Evolutionary conservation across 2,888 invertebrate species (phyloP).

Genomic region (Chydorus sphaericus): DNA sequence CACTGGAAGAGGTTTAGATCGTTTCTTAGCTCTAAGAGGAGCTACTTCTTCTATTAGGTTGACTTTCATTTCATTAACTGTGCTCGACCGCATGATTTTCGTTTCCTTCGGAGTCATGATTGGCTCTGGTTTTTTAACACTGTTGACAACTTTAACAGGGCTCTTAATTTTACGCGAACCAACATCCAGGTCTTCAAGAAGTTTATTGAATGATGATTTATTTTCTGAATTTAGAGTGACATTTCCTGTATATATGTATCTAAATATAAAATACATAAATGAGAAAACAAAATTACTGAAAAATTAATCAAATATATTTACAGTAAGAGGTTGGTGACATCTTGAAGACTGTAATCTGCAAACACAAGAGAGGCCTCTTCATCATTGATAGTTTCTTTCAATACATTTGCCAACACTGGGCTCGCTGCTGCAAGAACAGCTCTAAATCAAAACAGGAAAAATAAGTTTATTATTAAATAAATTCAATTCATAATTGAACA

Average conservation of each 20-base stretch:
- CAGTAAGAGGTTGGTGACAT: background rate
- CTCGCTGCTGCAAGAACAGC: constrained; percentile 8
- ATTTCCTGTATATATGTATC: background rate
- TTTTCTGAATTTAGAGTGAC: background rate
- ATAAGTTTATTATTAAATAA: too few relatives aligned
- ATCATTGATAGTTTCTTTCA: background rate
- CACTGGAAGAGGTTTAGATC: background rate
- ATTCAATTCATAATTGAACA: too few relatives aligned
- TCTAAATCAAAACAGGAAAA: too few relatives aligned
- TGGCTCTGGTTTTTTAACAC: too few relatives aligned
- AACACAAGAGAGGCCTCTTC: background rate
- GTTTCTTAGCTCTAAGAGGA: too few relatives aligned
- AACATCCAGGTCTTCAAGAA: background rate
- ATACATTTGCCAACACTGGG: background rate
- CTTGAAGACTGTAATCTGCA: background rate
- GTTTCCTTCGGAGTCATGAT: too few relatives aligned
- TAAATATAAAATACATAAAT: background rate
- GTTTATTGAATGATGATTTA: background rate
- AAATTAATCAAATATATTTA: background rate
- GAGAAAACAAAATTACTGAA: background rate
- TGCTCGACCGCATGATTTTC: too few relatives aligned
- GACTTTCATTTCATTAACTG: too few relatives aligned
- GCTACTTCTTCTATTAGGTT: too few relatives aligned
- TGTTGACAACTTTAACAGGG: background rate
- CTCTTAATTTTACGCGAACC: background rate